These are phyloP conservation scores for Noctuana brunneofusca DNA, from an alignment of 2,888 invertebrate species.

Conservation along the genomic window DNA sequence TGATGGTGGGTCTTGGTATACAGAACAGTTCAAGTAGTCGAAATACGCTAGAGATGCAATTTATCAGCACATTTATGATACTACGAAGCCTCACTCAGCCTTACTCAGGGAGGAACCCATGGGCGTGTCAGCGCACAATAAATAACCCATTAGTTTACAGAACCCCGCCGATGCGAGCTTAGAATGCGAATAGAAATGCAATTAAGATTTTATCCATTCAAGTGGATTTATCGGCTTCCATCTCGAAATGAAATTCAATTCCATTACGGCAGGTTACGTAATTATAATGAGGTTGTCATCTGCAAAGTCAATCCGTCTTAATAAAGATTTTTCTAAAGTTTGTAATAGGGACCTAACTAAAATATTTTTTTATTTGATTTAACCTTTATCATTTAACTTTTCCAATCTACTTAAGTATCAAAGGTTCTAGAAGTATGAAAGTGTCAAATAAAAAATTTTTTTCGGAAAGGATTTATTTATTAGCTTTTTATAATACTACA, in stretches of 20 bases:
- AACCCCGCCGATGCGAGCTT: background rate
- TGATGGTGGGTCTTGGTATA: too few species aligned
- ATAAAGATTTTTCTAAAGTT: background rate
- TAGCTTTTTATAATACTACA: too few species aligned
- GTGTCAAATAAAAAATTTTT: too few species aligned
- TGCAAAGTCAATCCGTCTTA: background rate
- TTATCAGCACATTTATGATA: too few species aligned
- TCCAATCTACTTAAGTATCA: background rate
- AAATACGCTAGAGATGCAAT: too few species aligned
- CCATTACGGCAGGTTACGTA: slow-evolving; percentile 12
- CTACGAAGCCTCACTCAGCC: too few species aligned
- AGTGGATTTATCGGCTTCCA: slow-evolving; percentile 16
- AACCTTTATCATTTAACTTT: background rate
- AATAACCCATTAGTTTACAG: background rate
- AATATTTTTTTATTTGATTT: background rate
- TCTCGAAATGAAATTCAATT: slow-evolving; percentile 12
- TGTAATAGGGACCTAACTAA: background rate
- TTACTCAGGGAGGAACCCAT: background rate
- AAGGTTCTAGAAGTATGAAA: too few species aligned
- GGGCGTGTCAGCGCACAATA: background rate
- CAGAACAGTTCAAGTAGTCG: too few species aligned
- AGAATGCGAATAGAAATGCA: slow-evolving; percentile 12
- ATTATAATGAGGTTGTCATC: background rate
- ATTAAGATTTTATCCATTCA: slow-evolving; percentile 8
- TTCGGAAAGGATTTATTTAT: too few species aligned